These are phyloP conservation scores for Hormaphis cornu DNA, from an alignment of 1,140 invertebrate genomes.

Conservation along the genomic window DNA sequence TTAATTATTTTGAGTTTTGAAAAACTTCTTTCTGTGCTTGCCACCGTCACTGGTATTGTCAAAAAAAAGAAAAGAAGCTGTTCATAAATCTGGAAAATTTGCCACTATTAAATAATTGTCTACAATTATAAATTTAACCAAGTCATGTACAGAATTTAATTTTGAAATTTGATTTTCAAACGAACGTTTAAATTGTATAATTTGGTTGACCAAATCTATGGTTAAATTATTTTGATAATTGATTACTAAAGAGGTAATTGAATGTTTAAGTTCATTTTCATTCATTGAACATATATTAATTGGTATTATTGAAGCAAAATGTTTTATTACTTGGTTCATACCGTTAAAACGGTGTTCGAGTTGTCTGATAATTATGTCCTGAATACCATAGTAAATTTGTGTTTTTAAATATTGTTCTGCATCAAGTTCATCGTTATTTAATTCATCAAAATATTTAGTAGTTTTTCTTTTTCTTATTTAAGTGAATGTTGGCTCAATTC, in stretches of 20 bases:
- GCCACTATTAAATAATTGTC: not conserved
- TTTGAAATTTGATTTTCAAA: not conserved
- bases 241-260: not conserved
- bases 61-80: not conserved
- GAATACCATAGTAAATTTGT: not conserved
- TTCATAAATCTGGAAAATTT: not conserved
- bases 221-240: not conserved
- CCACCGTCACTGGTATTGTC: not conserved
- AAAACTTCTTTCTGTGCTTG: no score
- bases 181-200: not conserved
- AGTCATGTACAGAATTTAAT: not conserved
- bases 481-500: not conserved
- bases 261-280: not conserved
- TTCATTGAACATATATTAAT: not conserved
- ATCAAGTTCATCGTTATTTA: not conserved
- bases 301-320: not conserved
- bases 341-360: not conserved
- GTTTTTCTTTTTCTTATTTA: not conserved
- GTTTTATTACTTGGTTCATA: not conserved
- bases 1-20: not conserved
- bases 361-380: not conserved
- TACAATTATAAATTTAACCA: not conserved
- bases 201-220: not conserved
- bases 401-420: not conserved
- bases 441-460: not conserved